These are phyloP conservation scores for Huso huso DNA, from an alignment of 2,797 vertebrate genomes.

Conservation along the genomic window DNA sequence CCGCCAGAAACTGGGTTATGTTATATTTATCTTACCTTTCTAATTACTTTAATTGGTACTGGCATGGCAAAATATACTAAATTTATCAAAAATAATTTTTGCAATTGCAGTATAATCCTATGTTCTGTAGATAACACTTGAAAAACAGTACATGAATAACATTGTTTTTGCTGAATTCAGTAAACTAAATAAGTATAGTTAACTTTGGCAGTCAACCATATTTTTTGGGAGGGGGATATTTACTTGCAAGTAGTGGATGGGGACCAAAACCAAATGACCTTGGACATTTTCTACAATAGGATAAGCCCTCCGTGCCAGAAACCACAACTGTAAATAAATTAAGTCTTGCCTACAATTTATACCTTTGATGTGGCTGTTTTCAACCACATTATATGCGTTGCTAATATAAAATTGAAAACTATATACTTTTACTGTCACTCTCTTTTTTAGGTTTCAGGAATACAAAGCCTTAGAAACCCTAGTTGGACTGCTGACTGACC, in stretches of 20 bases:
- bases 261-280: conserved; percentile 60
- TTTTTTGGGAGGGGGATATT: conserved; percentile 27
- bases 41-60: conserved; percentile 40
- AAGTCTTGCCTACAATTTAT: conserved; percentile 44
- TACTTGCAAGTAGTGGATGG: conserved; percentile 44
- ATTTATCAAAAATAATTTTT: conserved; percentile 47
- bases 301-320: conserved; percentile 44
- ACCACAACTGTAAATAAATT: conserved; percentile 69
- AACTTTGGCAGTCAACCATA: conserved; percentile 42
- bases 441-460: conserved; percentile 72
- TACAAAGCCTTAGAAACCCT: conserved; percentile 69
- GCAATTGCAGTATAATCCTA: conserved; percentile 44
- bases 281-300: conserved; percentile 50
- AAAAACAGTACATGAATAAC: conserved; percentile 30
- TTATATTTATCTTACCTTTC: conserved; percentile 40
- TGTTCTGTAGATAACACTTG: conserved; percentile 39
- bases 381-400: conserved; percentile 53
- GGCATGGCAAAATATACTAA: conserved; percentile 42
- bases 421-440: no score
- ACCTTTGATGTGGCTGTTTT: conserved; percentile 52
- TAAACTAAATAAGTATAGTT: conserved; percentile 28
- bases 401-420: not conserved
- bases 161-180: conserved; percentile 30
- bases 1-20: conserved; percentile 23
- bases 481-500: conserved; percentile 72